Evolutionary conservation across 1,140 invertebrate genomes (phyloP).

Genomic region (Eupeodes corollae): DNA sequence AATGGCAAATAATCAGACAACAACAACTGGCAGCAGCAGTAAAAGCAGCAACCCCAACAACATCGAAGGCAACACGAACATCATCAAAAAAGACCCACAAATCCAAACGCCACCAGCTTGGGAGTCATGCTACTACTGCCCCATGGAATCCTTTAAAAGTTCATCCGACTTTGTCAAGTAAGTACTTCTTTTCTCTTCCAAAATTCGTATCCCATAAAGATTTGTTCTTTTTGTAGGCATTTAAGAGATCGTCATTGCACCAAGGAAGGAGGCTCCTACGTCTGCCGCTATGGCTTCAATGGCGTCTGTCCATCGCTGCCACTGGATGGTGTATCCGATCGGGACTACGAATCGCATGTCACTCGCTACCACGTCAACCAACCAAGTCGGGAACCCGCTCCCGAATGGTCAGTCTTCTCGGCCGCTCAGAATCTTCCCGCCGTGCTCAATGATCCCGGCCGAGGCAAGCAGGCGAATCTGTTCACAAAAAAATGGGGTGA

Average conservation of each 20-base stretch:
- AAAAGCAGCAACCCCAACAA: background rate
- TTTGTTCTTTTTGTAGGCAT: constrained; percentile 46
- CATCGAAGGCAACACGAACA: background rate
- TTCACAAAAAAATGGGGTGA: constrained; percentile 98
- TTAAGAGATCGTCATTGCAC: constrained; percentile 71
- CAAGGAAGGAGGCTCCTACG: constrained; percentile 76
- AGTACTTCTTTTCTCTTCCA: constrained; percentile 5
- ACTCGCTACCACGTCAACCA: constrained; percentile 63
- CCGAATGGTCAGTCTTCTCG: constrained; percentile 65
- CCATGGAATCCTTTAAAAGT: constrained; percentile 41
- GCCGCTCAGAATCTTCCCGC: constrained; percentile 91
- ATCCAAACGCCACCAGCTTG: constrained; percentile 25
- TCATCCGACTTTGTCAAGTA: constrained; percentile 44
- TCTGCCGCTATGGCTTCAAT: constrained; percentile 83
- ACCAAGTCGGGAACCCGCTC: constrained; percentile 39
- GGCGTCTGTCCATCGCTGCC: constrained; percentile 75
- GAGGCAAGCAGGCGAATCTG: constrained; percentile 81
- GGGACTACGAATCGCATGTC: constrained; percentile 80
- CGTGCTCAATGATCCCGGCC: constrained; percentile 89
- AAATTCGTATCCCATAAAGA: background rate
- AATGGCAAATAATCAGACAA: background rate
- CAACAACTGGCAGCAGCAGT: background rate
- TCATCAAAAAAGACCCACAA: background rate
- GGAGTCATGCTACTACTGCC: constrained; percentile 46
- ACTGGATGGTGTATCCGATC: constrained; percentile 76